Percentiles rank a stretch among this genome's conserved stretches.
Conservation (phyloP, 2,113 vertebrate species). For the Alosa alosa region DNA sequence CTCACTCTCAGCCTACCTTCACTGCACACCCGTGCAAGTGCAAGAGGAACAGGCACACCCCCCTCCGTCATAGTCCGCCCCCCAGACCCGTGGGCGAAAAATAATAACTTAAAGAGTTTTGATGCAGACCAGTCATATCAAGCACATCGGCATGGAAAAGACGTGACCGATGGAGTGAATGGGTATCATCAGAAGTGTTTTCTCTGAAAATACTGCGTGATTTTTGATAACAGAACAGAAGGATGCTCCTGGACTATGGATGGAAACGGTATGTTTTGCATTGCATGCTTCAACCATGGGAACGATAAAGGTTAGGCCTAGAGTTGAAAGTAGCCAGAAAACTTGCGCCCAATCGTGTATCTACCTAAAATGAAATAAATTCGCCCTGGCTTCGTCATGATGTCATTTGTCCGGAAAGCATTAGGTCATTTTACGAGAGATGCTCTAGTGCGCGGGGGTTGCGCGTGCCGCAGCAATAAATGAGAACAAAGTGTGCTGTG, state of each 20-base stretch:
- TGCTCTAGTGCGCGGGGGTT: slow-evolving; percentile 46
- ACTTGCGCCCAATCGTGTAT: neutral
- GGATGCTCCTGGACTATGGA: slow-evolving; percentile 22
- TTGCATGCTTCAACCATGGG: neutral
- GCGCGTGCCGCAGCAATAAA: slow-evolving; percentile 64
- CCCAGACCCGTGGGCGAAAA: slow-evolving; percentile 30
- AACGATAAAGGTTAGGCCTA: neutral
- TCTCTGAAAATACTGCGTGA: neutral
- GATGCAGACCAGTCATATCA: slow-evolving; percentile 17
- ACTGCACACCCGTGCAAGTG: slow-evolving; percentile 22
- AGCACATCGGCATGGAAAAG: slow-evolving; percentile 16
- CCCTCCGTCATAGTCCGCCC: slow-evolving; percentile 37
- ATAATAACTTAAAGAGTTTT: slow-evolving; percentile 34
- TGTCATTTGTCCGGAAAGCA: slow-evolving; percentile 54
- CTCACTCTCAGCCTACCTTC: slow-evolving; percentile 46
- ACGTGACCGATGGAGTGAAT: neutral
- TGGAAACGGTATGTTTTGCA: slow-evolving; percentile 36
- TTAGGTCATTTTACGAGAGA: slow-evolving; percentile 56
- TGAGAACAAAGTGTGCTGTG: slow-evolving; percentile 52
- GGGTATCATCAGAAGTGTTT: neutral
- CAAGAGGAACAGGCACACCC: slow-evolving; percentile 36
- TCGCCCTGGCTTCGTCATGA: slow-evolving; percentile 22
- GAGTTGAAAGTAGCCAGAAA: neutral
- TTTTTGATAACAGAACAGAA: neutral
- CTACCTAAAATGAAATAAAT: neutral